Percentiles rank a stretch among this genome's conserved stretches.
phyloP scores from a whole-genome alignment of 2,113 vertebrate genomes.

The Fukomys damarensis region DNA sequence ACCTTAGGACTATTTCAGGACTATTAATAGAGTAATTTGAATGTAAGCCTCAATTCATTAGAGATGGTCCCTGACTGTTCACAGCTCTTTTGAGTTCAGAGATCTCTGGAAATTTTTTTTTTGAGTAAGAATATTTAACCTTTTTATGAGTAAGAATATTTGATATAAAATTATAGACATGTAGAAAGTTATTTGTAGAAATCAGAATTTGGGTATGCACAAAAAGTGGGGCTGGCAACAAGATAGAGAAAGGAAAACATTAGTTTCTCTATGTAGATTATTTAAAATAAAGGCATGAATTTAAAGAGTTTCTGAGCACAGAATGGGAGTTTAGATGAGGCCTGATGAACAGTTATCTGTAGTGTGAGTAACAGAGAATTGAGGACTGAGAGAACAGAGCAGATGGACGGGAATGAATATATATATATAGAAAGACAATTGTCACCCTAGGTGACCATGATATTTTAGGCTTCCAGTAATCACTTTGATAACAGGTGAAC shows the following conservation, averaged over 20 bases:
- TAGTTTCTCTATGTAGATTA: not conserved
- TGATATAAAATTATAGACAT: not conserved
- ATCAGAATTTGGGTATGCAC: not conserved
- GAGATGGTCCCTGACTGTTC: too few species aligned
- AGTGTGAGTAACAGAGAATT: not conserved
- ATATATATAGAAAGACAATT: not conserved
- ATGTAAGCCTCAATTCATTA: not conserved
- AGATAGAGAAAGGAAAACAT: not conserved
- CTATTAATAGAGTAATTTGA: not conserved
- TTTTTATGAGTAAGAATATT: constrained; percentile 17
- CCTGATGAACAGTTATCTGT: not conserved
- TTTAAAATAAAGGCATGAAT: not conserved
- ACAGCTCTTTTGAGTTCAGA: not conserved
- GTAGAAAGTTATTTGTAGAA: not conserved
- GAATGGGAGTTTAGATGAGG: not conserved
- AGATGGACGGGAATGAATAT: not conserved
- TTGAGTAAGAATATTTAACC: constrained; percentile 15
- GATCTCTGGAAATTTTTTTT: not conserved
- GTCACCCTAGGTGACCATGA: not conserved
- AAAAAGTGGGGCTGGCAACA: not conserved
- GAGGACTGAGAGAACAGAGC: not conserved
- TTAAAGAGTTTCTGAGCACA: not conserved
- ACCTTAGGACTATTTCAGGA: not conserved
- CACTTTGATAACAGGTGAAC: not conserved
- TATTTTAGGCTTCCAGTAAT: not conserved